Evolutionary conservation across 2,797 vertebrate species (phyloP).

Genomic region (Coregonus sp.): DNA sequence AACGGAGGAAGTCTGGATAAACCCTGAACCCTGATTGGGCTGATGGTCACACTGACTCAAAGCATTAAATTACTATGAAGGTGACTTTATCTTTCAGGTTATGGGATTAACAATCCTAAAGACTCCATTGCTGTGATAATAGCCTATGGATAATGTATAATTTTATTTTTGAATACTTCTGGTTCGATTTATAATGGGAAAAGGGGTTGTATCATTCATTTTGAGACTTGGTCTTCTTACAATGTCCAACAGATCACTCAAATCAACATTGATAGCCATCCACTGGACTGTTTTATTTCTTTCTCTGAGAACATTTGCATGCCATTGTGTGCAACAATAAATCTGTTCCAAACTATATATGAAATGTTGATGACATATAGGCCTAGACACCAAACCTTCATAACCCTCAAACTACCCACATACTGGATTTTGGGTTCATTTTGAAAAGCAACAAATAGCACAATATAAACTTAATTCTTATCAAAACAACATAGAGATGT

Average conservation of each 20-base stretch:
- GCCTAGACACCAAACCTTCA: neutral
- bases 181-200: neutral
- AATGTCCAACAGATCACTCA: neutral
- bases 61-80: conserved; percentile 32
- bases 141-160: no score
- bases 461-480: no score
- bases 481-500: no score
- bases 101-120: neutral
- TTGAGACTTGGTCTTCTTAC: neutral
- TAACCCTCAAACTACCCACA: no score
- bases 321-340: neutral
- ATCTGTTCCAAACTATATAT: neutral
- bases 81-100: conserved; percentile 29
- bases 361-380: neutral
- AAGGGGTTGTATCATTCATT: neutral
- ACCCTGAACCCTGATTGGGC: conserved; percentile 37
- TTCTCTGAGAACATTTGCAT: conserved; percentile 4
- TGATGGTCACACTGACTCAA: conserved; percentile 23
- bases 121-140: no score
- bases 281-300: neutral
- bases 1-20: conserved; percentile 24
- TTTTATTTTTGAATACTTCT: neutral
- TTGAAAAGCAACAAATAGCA: no score
- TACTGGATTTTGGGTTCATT: no score
- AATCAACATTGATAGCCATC: neutral